Evolutionary conservation across 2,888 invertebrate genomes (phyloP).

Genomic region (Cheilosia pagana): DNA sequence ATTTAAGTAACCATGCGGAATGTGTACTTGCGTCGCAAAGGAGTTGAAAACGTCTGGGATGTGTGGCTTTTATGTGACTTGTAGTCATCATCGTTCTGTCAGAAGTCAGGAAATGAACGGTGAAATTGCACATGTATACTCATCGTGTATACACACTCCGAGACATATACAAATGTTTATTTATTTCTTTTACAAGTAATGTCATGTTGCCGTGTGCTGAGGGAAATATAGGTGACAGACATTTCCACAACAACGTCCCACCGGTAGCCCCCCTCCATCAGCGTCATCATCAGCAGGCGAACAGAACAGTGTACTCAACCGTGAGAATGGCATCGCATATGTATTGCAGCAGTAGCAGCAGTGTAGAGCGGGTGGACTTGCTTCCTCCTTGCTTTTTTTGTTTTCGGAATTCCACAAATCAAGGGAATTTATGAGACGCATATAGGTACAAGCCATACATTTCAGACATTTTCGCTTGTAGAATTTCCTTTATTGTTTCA

Average conservation of each 20-base stretch:
- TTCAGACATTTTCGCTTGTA: slow-evolving; percentile 6
- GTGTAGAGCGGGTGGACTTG: not conserved
- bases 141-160: slow-evolving; percentile 17
- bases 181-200: slow-evolving; percentile 41
- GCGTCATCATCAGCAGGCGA: slow-evolving; percentile 16
- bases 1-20: slow-evolving; percentile 33
- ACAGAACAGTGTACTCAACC: slow-evolving; percentile 31
- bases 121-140: slow-evolving; percentile 49
- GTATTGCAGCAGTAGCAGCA: slow-evolving; percentile 3
- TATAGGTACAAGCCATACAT: not conserved
- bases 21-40: slow-evolving; percentile 11
- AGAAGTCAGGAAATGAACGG: slow-evolving; percentile 60
- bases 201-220: slow-evolving; percentile 14
- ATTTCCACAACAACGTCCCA: slow-evolving; percentile 11
- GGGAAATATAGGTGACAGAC: slow-evolving; percentile 35
- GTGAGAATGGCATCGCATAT: slow-evolving; percentile 23
- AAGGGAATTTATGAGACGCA: slow-evolving; percentile 36
- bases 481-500: slow-evolving; percentile 18
- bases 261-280: not conserved
- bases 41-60: slow-evolving; percentile 20
- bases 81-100: slow-evolving; percentile 40
- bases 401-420: slow-evolving; percentile 18
- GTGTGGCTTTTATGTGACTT: slow-evolving; percentile 39
- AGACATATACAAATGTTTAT: slow-evolving; percentile 40
- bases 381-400: not conserved